Percentiles rank a stretch among this genome's conserved stretches.
Conservation (phyloP, 37 sponge, comb jelly and placozoan genomes). For the Spongilla lacustris region DNA sequence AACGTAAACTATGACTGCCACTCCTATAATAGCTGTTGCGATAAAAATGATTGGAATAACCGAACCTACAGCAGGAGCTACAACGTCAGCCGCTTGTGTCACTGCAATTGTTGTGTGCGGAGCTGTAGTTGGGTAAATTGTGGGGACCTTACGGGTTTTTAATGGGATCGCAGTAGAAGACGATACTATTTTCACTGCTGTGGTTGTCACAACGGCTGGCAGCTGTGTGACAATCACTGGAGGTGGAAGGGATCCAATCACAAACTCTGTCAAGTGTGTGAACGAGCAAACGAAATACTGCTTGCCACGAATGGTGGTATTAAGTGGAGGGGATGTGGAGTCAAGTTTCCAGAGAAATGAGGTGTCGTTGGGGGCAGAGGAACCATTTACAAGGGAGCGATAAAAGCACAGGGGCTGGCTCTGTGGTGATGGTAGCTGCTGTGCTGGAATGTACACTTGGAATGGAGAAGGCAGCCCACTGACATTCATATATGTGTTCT, state of each 20-base stretch:
- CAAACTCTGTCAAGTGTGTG: constrained; percentile 71
- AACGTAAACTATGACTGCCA: constrained; percentile 14
- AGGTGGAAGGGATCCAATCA: constrained; percentile 65
- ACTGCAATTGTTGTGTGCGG: background rate
- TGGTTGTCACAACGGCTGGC: constrained; percentile 20
- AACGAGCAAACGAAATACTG: constrained; percentile 34
- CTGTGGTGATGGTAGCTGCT: background rate
- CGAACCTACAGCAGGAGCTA: constrained; percentile 19
- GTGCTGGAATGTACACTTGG: constrained; percentile 36
- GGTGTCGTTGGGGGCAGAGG: background rate
- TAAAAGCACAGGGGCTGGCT: constrained; percentile 57
- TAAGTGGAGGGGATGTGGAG: constrained; percentile 13
- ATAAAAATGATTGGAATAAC: constrained; percentile 37
- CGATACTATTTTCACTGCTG: constrained; percentile 2
- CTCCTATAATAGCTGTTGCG: constrained; percentile 15
- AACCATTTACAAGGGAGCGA: constrained; percentile 41
- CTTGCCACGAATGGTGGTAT: background rate
- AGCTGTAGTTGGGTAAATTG: background rate
- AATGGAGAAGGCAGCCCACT: constrained; percentile 18
- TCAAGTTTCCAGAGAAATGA: constrained; percentile 46
- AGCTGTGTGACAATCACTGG: constrained; percentile 43
- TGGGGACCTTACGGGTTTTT: background rate
- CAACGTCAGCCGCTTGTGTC: background rate
- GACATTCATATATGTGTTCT: constrained; percentile 27
- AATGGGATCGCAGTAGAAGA: constrained; percentile 20